A percentile compares a stretch with the other conserved stretches of the same genome.
Conservation (phyloP, 1,140 invertebrate species). For the Adoxophyes honmai region DNA sequence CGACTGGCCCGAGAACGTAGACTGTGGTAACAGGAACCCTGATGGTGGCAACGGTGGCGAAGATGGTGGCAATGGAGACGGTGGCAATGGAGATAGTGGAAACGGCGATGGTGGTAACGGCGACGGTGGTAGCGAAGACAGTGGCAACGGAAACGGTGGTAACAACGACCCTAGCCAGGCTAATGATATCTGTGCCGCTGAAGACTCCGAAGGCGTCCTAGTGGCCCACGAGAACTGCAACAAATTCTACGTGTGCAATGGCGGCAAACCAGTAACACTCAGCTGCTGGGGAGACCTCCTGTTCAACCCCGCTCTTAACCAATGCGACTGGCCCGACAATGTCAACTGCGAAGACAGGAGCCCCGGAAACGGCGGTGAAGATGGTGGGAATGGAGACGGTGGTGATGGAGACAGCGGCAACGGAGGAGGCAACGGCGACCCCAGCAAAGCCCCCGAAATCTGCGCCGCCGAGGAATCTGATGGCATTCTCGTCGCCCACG, state of each 20-base stretch:
- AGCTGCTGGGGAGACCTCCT: slow-evolving; percentile 48
- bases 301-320: slow-evolving; percentile 77
- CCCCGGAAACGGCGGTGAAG: slow-evolving; percentile 26
- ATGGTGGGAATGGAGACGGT: slow-evolving; percentile 8
- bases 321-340: slow-evolving; percentile 73
- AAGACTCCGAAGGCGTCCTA: slow-evolving; percentile 25
- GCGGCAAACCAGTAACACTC: slow-evolving; percentile 21
- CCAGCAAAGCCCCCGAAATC: slow-evolving; percentile 29
- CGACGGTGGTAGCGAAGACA: too few relatives aligned
- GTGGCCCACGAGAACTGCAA: slow-evolving; percentile 39
- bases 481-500: slow-evolving; percentile 30
- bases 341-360: slow-evolving; percentile 31
- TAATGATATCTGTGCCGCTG: slow-evolving; percentile 28
- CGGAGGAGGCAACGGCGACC: slow-evolving; percentile 27
- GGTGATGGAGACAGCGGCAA: slow-evolving; percentile 2
- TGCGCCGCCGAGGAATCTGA: slow-evolving; percentile 28
- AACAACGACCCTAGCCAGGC: slow-evolving; percentile 35
- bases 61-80: slow-evolving; percentile 2
- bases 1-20: slow-evolving; percentile 76
- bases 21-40: slow-evolving; percentile 14
- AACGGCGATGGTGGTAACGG: slow-evolving; percentile 3
- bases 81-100: not conserved
- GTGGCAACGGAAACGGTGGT: slow-evolving; percentile 26
- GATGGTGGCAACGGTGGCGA: slow-evolving; percentile 23
- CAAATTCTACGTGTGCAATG: slow-evolving; percentile 33